Conservation (phyloP, 2,797 vertebrate species). For the Agapornis canus region DNA sequence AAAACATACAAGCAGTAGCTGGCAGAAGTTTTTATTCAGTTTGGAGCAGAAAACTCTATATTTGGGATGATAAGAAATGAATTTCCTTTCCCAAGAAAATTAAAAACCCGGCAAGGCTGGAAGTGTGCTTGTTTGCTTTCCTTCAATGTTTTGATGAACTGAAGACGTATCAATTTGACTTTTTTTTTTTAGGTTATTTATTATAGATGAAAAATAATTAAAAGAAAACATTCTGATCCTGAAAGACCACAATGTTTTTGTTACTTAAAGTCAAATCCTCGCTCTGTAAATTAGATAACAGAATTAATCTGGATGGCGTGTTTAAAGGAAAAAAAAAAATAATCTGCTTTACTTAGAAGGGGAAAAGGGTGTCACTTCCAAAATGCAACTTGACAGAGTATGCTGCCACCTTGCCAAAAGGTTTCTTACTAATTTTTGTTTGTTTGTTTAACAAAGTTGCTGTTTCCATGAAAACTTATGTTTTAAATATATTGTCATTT, state of each 20-base stretch:
- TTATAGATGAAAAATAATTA: conserved; percentile 39
- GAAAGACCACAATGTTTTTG: not conserved
- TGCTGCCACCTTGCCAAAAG: not conserved
- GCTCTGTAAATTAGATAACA: not conserved
- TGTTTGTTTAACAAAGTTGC: not conserved
- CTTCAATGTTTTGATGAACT: conserved; percentile 30
- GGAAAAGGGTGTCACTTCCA: not conserved
- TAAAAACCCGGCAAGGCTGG: not conserved
- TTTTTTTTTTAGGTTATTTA: conserved; percentile 1
- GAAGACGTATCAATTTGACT: not conserved
- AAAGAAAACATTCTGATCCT: conserved; percentile 34
- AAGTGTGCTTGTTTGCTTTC: conserved; percentile 19
- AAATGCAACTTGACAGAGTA: not conserved
- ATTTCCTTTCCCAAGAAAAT: conserved; percentile 47
- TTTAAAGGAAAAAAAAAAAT: not conserved
- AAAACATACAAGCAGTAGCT: not conserved
- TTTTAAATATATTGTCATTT: not conserved
- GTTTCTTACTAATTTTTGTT: not conserved
- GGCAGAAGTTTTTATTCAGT: not conserved
- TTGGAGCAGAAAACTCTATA: not conserved
- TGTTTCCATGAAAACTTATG: not conserved
- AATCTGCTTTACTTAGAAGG: not conserved
- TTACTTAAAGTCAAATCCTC: not conserved
- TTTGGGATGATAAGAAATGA: not conserved
- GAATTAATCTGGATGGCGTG: not conserved